Evolutionary conservation across 1,140 invertebrate species (phyloP).

Genomic region (Coboldia fuscipes): DNA sequence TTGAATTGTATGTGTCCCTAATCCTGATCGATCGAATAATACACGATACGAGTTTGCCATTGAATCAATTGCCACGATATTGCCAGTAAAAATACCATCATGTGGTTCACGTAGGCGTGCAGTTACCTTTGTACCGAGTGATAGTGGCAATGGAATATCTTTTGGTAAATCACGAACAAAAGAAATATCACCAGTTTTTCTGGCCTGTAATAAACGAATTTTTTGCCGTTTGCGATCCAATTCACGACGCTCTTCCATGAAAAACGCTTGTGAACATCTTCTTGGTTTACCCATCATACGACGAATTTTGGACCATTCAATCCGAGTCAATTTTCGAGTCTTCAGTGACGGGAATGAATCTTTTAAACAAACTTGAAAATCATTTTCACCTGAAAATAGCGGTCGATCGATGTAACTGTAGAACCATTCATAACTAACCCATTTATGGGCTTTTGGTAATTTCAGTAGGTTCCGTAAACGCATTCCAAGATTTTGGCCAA

Average conservation of each 20-base stretch:
- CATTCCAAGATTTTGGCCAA: conserved; percentile 76
- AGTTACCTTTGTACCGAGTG: conserved; percentile 92
- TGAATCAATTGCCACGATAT: conserved; percentile 93
- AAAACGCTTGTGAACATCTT: conserved; percentile 83
- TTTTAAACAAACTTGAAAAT: conserved; percentile 84
- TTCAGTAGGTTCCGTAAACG: conserved; percentile 89
- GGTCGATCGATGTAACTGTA: conserved; percentile 95
- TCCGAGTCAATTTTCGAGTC: conserved; percentile 60
- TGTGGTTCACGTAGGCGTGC: conserved; percentile 77
- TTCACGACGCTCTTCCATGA: conserved; percentile 81
- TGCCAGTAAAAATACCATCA: conserved; percentile 91
- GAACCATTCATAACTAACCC: conserved; percentile 99
- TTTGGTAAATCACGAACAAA: conserved; percentile 70
- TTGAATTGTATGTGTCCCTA: conserved; percentile 90
- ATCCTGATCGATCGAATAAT: conserved; percentile 79
- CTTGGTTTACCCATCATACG: conserved; percentile 94
- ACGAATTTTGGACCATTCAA: conserved; percentile 90
- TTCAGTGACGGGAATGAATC: conserved; percentile 89
- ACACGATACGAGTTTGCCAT: conserved; percentile 94
- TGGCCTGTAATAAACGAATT: conserved; percentile 83
- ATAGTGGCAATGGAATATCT: conserved; percentile 87
- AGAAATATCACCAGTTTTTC: conserved; percentile 64
- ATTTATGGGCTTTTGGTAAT: conserved; percentile 95
- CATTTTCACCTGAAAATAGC: conserved; percentile 88
- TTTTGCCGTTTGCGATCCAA: conserved; percentile 77